These are phyloP conservation scores for Apeltes quadracus DNA, from an alignment of 2,113 vertebrate species.

Conservation along the genomic window DNA sequence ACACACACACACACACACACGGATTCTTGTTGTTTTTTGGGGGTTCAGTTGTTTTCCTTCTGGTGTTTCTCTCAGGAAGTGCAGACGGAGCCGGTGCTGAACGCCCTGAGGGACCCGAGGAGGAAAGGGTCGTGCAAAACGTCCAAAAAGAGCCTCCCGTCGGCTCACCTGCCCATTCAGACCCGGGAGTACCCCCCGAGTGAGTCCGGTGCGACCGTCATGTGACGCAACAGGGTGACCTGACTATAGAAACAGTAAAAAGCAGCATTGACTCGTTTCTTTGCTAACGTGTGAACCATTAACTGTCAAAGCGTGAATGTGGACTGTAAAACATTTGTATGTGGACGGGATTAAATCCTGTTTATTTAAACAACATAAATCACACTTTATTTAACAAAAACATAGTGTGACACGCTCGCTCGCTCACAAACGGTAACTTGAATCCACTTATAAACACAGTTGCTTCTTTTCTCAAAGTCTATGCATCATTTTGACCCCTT, in stretches of 20 bases:
- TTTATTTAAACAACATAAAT: background rate
- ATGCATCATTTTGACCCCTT: background rate
- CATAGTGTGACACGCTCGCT: background rate
- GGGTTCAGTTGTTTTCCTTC: background rate
- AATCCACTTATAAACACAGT: background rate
- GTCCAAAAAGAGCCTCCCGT: conserved; percentile 66
- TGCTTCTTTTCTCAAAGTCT: background rate
- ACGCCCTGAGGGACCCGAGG: conserved; percentile 70
- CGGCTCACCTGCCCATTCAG: conserved; percentile 79
- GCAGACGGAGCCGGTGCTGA: conserved; percentile 75
- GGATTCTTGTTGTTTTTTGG: background rate
- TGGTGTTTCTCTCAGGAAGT: conserved; percentile 68
- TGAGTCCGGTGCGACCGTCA: conserved; percentile 58
- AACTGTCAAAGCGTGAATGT: background rate
- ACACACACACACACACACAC: background rate
- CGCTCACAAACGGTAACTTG: background rate
- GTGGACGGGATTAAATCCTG: background rate
- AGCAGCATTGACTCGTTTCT: too few relatives aligned
- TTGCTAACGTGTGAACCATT: background rate
- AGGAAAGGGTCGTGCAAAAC: conserved; percentile 63
- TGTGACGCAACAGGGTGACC: background rate
- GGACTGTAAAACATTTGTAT: background rate
- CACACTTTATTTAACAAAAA: background rate
- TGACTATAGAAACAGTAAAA: too few relatives aligned
- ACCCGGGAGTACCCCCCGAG: conserved; percentile 66